Percentiles rank a stretch among this genome's conserved stretches.
phyloP scores from a whole-genome alignment of 1,140 invertebrate genomes.

The Drosophila tsacasi region DNA sequence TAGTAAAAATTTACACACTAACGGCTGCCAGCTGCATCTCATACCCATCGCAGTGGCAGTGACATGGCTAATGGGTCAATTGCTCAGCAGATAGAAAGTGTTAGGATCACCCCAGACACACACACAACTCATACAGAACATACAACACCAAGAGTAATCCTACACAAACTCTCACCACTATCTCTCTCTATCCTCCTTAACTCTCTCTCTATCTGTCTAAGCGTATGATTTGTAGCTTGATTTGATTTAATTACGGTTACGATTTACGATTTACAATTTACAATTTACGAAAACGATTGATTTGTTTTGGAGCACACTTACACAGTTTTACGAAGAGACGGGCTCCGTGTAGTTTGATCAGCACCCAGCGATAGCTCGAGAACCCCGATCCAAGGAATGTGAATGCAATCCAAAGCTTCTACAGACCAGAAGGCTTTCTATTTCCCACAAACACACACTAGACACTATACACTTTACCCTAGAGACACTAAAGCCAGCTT shows the following conservation, averaged over 20 bases:
- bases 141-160: slow-evolving; percentile 28
- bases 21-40: slow-evolving; percentile 76
- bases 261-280: slow-evolving; percentile 8
- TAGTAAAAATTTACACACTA: slow-evolving; percentile 84
- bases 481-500: slow-evolving; percentile 30
- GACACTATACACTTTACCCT: slow-evolving; percentile 10
- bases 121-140: slow-evolving; percentile 22
- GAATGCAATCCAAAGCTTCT: slow-evolving; percentile 48
- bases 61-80: slow-evolving; percentile 67
- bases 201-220: slow-evolving; percentile 30
- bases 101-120: slow-evolving; percentile 37
- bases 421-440: slow-evolving; percentile 46
- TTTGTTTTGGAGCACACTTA: slow-evolving; percentile 66
- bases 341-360: slow-evolving; percentile 46
- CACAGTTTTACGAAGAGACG: slow-evolving; percentile 29
- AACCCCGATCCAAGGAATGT: slow-evolving; percentile 37
- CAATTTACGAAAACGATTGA: slow-evolving; percentile 27
- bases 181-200: slow-evolving; percentile 30
- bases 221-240: slow-evolving; percentile 67
- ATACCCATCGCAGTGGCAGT: slow-evolving; percentile 67
- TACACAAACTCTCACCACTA: slow-evolving; percentile 40
- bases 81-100: slow-evolving; percentile 73
- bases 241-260: slow-evolving; percentile 53
- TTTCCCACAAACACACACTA: slow-evolving; percentile 4
- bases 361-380: slow-evolving; percentile 31